Evolutionary conservation across 92 coral and sea anemone species (phyloP), one percentile per base, ranked within the genome.

Genomic region (Zoanthus gigantus): DNA sequence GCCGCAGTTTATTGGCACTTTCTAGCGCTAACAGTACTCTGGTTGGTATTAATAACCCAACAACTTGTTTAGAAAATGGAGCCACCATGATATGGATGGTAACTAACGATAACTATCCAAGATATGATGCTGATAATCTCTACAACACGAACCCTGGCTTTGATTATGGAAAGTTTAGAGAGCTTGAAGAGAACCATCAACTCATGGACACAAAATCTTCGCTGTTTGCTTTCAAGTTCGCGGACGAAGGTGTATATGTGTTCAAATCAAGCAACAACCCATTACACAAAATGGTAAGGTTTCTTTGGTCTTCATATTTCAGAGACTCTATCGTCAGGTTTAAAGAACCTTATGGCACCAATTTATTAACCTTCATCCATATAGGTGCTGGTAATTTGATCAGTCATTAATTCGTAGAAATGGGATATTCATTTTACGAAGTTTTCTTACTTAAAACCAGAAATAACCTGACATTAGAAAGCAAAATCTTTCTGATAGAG

Each of bases 201-300:
- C 94, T 88, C 54, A 92, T 93, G 92, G 83, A 93, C 17, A 97
- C 98, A 42, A 88, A 76, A 45, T 93, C 92, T 34, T 92, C 96
- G 50, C 68, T 95, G 94, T 97, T 97, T 89, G 99, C 99, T 11
- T 97, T 93, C 95, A 90, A 87, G 95, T 97, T 97, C 80, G 95
- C 92, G 45, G 76, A 83, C 0, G 95, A 95, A 53, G 99, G 99
- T 11, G 99, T 97, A 56, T 97, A 97, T 76, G 98, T 92, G 89
- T 97, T 97, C 68, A 90, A 88, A 42, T 93, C 99, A 16, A 97
- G 98, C 73, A 86, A 88, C 88, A 91, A 92, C 29, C 80, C 89
- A 16, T 92, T 91, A 63, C 91, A 85, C 82, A 88, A 87, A 81
- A 97, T 97, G 99, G 99, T 97, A 82, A 83, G 99, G 84, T 75